Base-by-base conservation (phyloP, 1,140 invertebrate species). In the Drosophila pandora region DNA sequence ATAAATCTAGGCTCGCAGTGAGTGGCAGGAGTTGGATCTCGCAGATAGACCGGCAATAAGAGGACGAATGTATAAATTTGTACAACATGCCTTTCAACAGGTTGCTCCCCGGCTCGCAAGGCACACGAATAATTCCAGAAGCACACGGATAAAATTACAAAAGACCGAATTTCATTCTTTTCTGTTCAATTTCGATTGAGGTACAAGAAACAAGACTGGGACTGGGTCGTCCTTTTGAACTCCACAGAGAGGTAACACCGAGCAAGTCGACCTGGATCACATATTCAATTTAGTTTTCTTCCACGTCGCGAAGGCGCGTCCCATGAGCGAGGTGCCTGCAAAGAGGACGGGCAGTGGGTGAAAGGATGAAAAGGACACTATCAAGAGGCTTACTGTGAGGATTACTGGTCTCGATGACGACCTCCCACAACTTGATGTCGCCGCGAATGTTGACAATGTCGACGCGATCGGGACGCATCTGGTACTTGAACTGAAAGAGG, bases 391-490 rank as follows among this genome's bases (percentile, higher is more conserved):
- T 43, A 1, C 2, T n/a, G 10, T 17, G 2, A 6, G 10, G 4
- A 3, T 7, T 61, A 3, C 32, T 22, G 37, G 9, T 54, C n/a
- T 87, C 78, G 13, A 88, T 23, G 0, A 56, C 53, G 12, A 90
- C 77, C 5, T 65, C 64, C 68, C 77, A 85, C 2, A 90, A 57
- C 39, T 67, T 76, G 0, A 93, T 72, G 57, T 93, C 92, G 10
- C 92, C 92, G 25, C 90, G 78, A 28, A 93, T 92, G 41, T 91
- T 91, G 1, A 93, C 75, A 3, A 91, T 91, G 65, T 92, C 79
- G 28, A 92, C 88, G 5, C 76, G 65, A 4, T 63, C 64, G 3
- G 87, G 67, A 23, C 63, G 60, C 60, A 76, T 75, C 23, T 88
- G 76, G 73, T 91, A 90, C 30, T 78, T 77, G 57, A 92, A 93